Evolutionary conservation across 2,113 vertebrate genomes (phyloP), one percentile per base, ranked within the genome.

Genomic region (Amazona vittata): DNA sequence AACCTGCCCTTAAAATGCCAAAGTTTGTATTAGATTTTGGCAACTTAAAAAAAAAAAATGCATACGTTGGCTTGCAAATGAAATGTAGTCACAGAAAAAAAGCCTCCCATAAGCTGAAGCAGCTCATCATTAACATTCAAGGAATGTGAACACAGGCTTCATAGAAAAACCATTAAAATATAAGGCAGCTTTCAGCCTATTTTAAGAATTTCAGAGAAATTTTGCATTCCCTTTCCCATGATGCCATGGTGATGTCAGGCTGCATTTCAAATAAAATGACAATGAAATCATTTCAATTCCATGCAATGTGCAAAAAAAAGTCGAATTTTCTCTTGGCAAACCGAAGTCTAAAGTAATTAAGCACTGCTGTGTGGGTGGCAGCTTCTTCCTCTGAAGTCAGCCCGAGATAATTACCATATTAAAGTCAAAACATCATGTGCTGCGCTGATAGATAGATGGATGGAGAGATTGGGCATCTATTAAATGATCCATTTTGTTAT

Each of bases 391-490:
- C 98, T 98, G 97, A 98, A 98, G 98, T 98, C 98, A 98, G 98
- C 94, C 98, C 97, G 98, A 98, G 98, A 98, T 98, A 98, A 99
- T 99, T 98, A 98, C 98, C 98, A 98, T 98, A 98, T 98, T 98
- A 98, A 98, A 98, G 98, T 98, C 98, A 98, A 98, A 98, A 98
- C 97, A 98, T 98, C 98, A 97, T 98, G 98, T 98, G 97, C 98
- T 94, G 95, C 41, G 59, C 96, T 98, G 98, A 98, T 98, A 98
- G 98, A 98, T 98, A 97, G 98, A 98, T 98, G 97, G 98, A 98
- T 98, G 97, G 97, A 98, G 97, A 98, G 98, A 98, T 98, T 97
- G 98, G 98, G 98, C 98, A 97, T 98, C 97, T 98, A 98, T 98
- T 98, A 98, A 98, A 98, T 98, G 98, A 98, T 98, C 98, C 98